Evolutionary conservation across 2,797 vertebrate species (phyloP).

Genomic region (Agapornis canus): DNA sequence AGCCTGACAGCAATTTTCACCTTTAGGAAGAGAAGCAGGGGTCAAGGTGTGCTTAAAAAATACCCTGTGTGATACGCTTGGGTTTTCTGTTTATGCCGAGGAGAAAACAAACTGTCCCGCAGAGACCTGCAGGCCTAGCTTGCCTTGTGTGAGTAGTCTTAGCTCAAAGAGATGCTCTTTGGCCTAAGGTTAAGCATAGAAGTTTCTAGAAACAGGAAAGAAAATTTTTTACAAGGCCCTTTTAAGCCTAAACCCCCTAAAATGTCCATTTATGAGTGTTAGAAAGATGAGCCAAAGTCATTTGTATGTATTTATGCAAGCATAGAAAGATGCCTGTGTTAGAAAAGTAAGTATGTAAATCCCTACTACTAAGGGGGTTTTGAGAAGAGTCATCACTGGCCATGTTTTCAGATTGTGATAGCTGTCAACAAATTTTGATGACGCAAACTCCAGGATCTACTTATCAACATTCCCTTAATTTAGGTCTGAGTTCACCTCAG

Average conservation of each 20-base stretch:
- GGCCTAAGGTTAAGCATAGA: not conserved
- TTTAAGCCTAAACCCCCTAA: not conserved
- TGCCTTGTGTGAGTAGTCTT: rapidly evolving
- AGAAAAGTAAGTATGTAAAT: rapidly evolving
- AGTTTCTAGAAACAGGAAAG: not conserved
- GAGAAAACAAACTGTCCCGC: not conserved
- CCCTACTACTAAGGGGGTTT: not conserved
- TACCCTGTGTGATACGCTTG: rapidly evolving
- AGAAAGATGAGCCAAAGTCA: not conserved
- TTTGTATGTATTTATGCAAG: not conserved
- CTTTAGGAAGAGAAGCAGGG: rapidly evolving
- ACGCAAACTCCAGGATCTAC: not conserved
- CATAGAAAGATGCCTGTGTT: not conserved
- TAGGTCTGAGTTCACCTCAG: not conserved
- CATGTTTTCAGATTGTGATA: not conserved
- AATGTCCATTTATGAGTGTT: not conserved
- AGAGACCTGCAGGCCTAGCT: not conserved
- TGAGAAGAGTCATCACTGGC: not conserved
- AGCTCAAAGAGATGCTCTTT: not conserved
- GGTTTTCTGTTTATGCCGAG: not conserved
- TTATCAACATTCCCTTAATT: not conserved
- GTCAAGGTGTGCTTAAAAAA: not conserved
- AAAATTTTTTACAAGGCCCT: not conserved
- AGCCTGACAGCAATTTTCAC: rapidly evolving
- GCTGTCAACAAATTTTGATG: not conserved